Percentiles rank a stretch among this genome's conserved stretches.
These are phyloP conservation scores for Sebastolobus altivelis DNA, from an alignment of 2,797 vertebrate genomes.

Conservation along the genomic window DNA sequence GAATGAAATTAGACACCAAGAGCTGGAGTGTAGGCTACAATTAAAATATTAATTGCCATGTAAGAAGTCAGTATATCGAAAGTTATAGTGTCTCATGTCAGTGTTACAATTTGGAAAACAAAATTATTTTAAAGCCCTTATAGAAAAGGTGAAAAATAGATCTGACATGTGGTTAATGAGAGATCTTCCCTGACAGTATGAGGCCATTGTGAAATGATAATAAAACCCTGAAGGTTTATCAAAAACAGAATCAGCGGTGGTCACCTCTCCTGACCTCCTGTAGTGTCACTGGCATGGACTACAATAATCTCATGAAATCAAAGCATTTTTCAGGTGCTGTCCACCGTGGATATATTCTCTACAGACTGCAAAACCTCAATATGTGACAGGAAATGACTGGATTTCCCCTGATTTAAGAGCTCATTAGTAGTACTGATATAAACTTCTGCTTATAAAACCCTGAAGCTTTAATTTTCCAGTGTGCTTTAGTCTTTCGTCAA, in stretches of 20 bases:
- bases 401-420: neutral
- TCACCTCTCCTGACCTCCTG: neutral
- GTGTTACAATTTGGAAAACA: neutral
- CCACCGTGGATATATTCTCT: neutral
- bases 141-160: neutral
- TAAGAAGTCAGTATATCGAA: neutral
- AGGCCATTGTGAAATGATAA: neutral
- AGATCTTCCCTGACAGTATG: neutral
- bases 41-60: too few relatives aligned
- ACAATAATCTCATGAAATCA: neutral
- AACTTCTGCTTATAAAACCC: neutral
- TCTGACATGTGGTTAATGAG: neutral
- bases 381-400: slow-evolving; percentile 2
- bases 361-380: neutral
- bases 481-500: neutral
- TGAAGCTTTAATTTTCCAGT: neutral
- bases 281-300: neutral
- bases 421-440: neutral
- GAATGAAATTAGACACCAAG: too few relatives aligned
- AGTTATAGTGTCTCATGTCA: neutral
- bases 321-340: neutral
- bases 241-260: neutral
- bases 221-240: neutral
- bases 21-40: too few relatives aligned
- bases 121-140: neutral